These are phyloP conservation scores for Corynorhinus townsendii DNA, from an alignment of 2,113 vertebrate genomes.

Conservation along the genomic window DNA sequence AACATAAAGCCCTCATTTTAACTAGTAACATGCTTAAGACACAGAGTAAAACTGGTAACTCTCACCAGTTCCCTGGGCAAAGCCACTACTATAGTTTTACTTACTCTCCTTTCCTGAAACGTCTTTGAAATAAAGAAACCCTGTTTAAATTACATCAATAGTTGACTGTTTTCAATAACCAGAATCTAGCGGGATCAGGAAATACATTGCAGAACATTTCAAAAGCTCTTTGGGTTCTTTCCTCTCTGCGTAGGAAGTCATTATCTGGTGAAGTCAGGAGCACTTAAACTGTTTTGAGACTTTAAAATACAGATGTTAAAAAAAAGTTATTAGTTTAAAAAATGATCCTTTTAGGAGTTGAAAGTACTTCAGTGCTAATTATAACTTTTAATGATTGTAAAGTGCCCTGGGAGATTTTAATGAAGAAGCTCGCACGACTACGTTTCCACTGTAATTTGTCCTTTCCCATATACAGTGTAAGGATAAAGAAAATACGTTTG, in stretches of 20 bases:
- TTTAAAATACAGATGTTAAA: conserved; percentile 61
- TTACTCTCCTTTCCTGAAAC: not conserved
- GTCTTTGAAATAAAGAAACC: not conserved
- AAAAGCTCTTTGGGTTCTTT: conserved; percentile 42
- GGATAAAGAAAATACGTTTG: conserved; percentile 51
- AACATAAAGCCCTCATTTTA: not conserved
- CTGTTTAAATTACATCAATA: not conserved
- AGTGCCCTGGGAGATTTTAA: conserved; percentile 4
- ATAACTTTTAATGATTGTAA: conserved; percentile 54
- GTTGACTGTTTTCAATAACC: conserved; percentile 18
- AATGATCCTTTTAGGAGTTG: conserved; percentile 55
- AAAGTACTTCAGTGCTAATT: conserved; percentile 56
- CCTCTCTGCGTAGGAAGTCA: conserved; percentile 29
- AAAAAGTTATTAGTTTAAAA: conserved; percentile 60
- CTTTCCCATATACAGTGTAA: conserved; percentile 20
- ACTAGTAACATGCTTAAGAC: not conserved
- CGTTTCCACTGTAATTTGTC: conserved; percentile 43
- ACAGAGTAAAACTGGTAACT: not conserved
- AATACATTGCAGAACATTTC: conserved; percentile 35
- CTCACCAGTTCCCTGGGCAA: not conserved
- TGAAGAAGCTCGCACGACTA: conserved; percentile 34
- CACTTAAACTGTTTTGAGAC: conserved; percentile 34
- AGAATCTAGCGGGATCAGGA: conserved; percentile 6
- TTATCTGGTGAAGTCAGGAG: not conserved
- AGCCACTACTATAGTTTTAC: not conserved